Evolutionary conservation across 2,797 vertebrate genomes (phyloP).

Genomic region (Parotocinclus haroldoi): DNA sequence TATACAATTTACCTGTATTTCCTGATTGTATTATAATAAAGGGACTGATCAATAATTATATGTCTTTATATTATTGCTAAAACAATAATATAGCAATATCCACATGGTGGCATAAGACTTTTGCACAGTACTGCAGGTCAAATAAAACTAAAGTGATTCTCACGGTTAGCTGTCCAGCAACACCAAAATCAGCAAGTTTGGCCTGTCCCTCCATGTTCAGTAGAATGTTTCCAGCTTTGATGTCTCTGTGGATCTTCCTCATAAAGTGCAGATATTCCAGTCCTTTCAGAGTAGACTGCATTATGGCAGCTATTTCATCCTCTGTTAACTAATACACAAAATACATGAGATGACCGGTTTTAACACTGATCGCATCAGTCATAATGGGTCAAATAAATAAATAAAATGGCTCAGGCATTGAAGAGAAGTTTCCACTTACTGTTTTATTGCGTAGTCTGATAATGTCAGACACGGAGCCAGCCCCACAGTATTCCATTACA

Average conservation of each 20-base stretch:
- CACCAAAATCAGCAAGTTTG: conserved; percentile 95
- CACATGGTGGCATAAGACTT: not conserved
- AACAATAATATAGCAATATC: too few species aligned
- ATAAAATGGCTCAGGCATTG: not conserved
- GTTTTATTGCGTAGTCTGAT: conserved; percentile 92
- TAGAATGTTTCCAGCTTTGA: conserved; percentile 95
- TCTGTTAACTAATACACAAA: conserved; percentile 76
- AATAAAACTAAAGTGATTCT: conserved; percentile 47
- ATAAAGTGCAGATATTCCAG: conserved; percentile 96
- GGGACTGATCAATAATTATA: too few species aligned
- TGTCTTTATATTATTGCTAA: too few species aligned
- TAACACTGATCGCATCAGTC: not conserved
- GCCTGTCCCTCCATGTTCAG: conserved; percentile 89
- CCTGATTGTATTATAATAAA: too few species aligned
- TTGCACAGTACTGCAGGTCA: not conserved
- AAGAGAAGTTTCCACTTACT: conserved; percentile 58
- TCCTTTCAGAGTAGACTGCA: conserved; percentile 88
- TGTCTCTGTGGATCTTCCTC: conserved; percentile 97
- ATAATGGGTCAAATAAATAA: not conserved
- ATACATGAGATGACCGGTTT: not conserved
- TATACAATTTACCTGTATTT: too few species aligned
- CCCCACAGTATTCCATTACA: conserved; percentile 94
- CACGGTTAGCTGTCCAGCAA: conserved; percentile 93
- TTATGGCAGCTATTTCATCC: conserved; percentile 88
- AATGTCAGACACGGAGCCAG: conserved; percentile 91